These are phyloP conservation scores for Cecropterus lyciades DNA, from an alignment of 1,140 invertebrate genomes.

Conservation along the genomic window DNA sequence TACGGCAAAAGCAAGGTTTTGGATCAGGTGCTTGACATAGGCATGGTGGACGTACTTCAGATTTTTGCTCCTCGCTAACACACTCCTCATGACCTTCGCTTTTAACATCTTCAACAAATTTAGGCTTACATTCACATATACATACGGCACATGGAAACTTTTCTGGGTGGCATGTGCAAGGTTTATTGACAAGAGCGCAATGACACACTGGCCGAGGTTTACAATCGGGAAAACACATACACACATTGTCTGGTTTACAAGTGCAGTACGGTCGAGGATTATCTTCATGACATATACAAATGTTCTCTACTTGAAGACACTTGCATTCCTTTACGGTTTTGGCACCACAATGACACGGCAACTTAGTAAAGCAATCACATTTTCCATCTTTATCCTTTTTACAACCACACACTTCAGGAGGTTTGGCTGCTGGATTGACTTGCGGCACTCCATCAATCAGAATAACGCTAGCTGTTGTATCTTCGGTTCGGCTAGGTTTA, in stretches of 20 bases:
- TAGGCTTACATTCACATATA: conserved; percentile 58
- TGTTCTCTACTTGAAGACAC: conserved; percentile 54
- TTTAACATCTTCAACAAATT: conserved; percentile 28
- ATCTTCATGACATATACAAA: conserved; percentile 63
- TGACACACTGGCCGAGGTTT: conserved; percentile 54
- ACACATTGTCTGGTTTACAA: conserved; percentile 57
- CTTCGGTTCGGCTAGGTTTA: conserved; percentile 47
- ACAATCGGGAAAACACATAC: conserved; percentile 58
- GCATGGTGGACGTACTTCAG: conserved; percentile 46
- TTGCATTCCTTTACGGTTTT: conserved; percentile 55
- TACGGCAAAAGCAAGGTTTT: conserved; percentile 57
- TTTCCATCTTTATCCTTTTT: conserved; percentile 55
- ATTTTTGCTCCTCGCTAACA: conserved; percentile 28
- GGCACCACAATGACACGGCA: conserved; percentile 65
- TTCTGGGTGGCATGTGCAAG: conserved; percentile 58
- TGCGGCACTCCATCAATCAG: conserved; percentile 67
- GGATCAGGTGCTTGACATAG: conserved; percentile 58
- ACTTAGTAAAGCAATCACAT: conserved; percentile 60
- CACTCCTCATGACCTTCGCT: conserved; percentile 30
- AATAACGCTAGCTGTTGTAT: conserved; percentile 63
- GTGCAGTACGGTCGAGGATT: conserved; percentile 51
- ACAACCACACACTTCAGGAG: conserved; percentile 53
- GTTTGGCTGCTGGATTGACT: conserved; percentile 56
- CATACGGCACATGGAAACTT: conserved; percentile 64
- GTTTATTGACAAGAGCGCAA: conserved; percentile 61